Evolutionary conservation across 2,797 vertebrate species (phyloP).

Genomic region (Xiphophorus birchmanni): DNA sequence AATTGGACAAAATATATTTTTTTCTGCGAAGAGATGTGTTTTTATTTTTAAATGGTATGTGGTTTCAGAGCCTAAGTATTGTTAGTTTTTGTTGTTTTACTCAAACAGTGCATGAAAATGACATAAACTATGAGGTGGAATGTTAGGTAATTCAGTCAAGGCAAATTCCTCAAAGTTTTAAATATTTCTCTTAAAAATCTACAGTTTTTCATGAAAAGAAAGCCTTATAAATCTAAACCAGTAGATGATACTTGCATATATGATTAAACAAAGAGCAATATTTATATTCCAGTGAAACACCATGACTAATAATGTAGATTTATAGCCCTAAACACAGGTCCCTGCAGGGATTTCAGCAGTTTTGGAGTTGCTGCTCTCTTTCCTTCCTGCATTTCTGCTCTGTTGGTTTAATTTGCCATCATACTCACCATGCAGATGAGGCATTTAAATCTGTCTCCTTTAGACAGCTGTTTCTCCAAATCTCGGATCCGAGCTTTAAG

Average conservation of each 20-base stretch:
- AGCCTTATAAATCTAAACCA: constrained; percentile 1
- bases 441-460: constrained; percentile 98
- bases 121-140: not conserved
- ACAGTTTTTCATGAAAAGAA: not conserved
- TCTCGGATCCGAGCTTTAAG: constrained; percentile 97
- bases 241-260: not conserved
- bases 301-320: constrained; percentile 12
- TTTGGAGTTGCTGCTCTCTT: constrained; percentile 17
- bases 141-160: not conserved
- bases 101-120: not conserved
- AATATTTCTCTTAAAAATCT: not conserved
- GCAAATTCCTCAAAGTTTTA: not conserved
- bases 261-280: constrained; percentile 1
- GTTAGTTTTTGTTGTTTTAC: not conserved
- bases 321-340: constrained; percentile 22
- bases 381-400: constrained; percentile 26
- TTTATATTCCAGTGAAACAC: constrained; percentile 8
- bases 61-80: not conserved
- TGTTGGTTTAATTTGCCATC: constrained; percentile 29
- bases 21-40: not conserved
- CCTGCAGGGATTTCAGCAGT: constrained; percentile 3
- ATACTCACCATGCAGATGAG: constrained; percentile 98
- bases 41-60: not conserved
- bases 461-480: constrained; percentile 96
- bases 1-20: not conserved